Evolutionary conservation across 2,888 invertebrate species (phyloP).

Genomic region (Cremastobaeus sp.): DNA sequence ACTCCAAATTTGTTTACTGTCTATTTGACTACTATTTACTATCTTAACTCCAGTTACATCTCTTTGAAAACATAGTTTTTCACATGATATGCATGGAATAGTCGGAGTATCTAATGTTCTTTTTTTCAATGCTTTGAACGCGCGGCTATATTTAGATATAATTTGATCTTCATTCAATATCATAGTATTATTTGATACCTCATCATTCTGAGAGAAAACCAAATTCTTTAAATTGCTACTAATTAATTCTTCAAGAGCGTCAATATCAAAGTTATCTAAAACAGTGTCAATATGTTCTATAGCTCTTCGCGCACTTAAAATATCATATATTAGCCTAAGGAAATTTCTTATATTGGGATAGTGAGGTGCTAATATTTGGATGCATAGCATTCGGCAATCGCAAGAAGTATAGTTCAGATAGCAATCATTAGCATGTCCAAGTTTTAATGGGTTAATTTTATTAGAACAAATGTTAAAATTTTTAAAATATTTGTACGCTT

Average conservation of each 20-base stretch:
- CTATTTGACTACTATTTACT: not conserved
- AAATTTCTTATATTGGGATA: not conserved
- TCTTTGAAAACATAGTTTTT: constrained; percentile 16
- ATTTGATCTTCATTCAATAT: constrained; percentile 7
- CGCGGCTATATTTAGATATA: not conserved
- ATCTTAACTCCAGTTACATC: constrained; percentile 1
- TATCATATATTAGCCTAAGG: not conserved
- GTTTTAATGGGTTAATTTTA: constrained; percentile 1
- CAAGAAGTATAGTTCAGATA: not conserved
- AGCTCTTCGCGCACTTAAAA: not conserved
- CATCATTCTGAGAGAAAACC: no score
- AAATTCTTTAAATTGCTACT: no score
- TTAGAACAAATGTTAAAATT: not conserved
- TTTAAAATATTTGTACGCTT: not conserved
- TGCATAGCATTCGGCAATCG: not conserved
- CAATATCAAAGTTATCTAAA: not conserved
- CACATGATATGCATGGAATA: no score
- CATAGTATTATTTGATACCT: not conserved
- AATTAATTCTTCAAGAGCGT: not conserved
- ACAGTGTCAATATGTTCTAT: not conserved
- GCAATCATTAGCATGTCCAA: constrained; percentile 38
- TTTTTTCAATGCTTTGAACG: constrained; percentile 21
- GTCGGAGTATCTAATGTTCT: constrained; percentile 14
- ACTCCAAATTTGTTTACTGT: constrained; percentile 20
- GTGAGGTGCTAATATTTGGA: not conserved